Evolutionary conservation across 2,888 invertebrate genomes (phyloP).

Genomic region (Caenorhabditis afra): DNA sequence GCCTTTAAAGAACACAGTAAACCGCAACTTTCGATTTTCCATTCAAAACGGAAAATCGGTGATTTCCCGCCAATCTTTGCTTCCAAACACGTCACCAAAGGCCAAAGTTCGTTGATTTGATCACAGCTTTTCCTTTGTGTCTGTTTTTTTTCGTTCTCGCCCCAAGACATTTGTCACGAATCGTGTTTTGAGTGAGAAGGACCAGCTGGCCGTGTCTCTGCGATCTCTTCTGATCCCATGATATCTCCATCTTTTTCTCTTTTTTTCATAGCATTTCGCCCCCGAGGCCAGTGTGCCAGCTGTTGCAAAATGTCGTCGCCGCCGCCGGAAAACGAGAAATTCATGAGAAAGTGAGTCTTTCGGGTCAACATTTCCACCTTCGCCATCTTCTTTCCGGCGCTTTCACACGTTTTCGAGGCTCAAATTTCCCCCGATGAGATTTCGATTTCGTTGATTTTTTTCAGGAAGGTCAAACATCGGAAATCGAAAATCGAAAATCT

Average conservation of each 20-base stretch:
- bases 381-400: neutral
- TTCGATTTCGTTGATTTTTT: neutral
- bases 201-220: slow-evolving; percentile 1
- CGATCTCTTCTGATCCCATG: slow-evolving; percentile 26
- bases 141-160: neutral
- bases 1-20: too few species aligned
- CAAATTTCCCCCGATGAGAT: slow-evolving; percentile 13
- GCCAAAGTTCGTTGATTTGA: too few species aligned
- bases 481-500: neutral
- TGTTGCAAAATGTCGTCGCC: too few species aligned
- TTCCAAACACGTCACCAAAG: too few species aligned
- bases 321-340: too few species aligned
- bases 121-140: too few species aligned
- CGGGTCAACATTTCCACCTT: neutral
- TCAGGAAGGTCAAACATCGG: too few species aligned
- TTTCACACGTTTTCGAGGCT: neutral
- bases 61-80: too few species aligned
- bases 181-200: too few species aligned
- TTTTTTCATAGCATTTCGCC: slow-evolving; percentile 3
- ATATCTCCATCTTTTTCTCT: slow-evolving; percentile 4
- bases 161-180: neutral
- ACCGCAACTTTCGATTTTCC: too few species aligned
- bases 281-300: neutral
- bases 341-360: too few species aligned
- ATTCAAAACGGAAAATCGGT: too few species aligned